Evolutionary conservation across 2,888 invertebrate genomes (phyloP).

Genomic region (Neoitamus cyanurus): DNA sequence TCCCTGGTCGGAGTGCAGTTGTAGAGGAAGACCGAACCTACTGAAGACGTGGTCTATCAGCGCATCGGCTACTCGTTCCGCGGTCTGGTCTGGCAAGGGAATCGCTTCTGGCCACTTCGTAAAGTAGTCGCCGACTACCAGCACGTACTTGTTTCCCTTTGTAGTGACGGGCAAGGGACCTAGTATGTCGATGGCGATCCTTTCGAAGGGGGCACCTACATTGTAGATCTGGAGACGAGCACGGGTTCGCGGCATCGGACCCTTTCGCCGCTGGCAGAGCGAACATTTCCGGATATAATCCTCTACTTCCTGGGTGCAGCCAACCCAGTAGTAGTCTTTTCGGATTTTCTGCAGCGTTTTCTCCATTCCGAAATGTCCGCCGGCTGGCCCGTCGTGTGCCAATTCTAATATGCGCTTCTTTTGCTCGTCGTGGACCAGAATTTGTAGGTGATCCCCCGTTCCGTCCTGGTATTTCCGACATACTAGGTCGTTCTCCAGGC

Average conservation of each 20-base stretch:
- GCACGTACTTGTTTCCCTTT: constrained; percentile 23
- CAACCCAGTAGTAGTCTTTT: neutral
- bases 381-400: neutral
- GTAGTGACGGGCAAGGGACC: constrained; percentile 26
- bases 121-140: constrained; percentile 53
- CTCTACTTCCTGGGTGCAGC: neutral
- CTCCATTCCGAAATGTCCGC: too few relatives aligned
- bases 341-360: neutral
- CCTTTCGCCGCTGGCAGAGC: neutral
- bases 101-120: constrained; percentile 52
- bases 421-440: neutral
- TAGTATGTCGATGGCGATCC: constrained; percentile 45
- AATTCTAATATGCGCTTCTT: neutral
- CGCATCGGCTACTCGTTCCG: constrained; percentile 46
- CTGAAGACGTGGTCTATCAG: too few relatives aligned
- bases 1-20: constrained; percentile 49
- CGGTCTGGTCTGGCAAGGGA: constrained; percentile 48
- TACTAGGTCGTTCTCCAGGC: neutral
- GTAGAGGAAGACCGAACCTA: too few relatives aligned
- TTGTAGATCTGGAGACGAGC: constrained; percentile 53
- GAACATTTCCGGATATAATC: too few relatives aligned
- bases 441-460: neutral
- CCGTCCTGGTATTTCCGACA: neutral
- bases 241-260: too few relatives aligned
- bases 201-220: constrained; percentile 41